Evolutionary conservation across 1,140 invertebrate species (phyloP), one percentile per base, ranked within the genome.

Genomic region (Lordiphosa stackelbergi): DNA sequence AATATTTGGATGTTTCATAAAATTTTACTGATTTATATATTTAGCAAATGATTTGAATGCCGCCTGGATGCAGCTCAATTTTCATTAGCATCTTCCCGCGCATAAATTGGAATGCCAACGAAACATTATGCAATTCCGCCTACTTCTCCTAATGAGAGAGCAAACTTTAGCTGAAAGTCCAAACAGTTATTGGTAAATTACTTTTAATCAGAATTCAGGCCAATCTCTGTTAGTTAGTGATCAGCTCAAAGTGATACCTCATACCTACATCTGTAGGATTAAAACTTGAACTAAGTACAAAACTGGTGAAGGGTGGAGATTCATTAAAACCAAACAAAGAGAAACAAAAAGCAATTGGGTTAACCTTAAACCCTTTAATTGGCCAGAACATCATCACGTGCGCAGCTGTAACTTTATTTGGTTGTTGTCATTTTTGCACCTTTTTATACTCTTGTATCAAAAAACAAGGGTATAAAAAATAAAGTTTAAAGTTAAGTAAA

Each of bases 361-460:
- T 28, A 43, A 24, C 12, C 24, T 34, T 11, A 12, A 19, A 13
- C 49, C 41, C 45, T 40, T 71, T 53, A 46, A 55, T 42, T 54
- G 46, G 51, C 64, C 54, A 52, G 43, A 38, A 46, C 31, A 46
- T 11, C 24, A 55, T 61, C 53, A 73, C 59, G 68, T 77, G 63
- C 58, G 16, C 48, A 69, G 64, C 69, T 69, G 55, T 61, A 65
- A 58, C 64, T 72, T 65, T 48, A 78, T 69, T 68, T 64, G 22
- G 7, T 10, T 38, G 31, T 57, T 64, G 37, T 40, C 41, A 8
- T 10, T 19, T 38, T 12, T 34, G 19, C 11, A 19, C 12, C 24
- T 31, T 13, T 13, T 0, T 9, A 65, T 66, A 57, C 63, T 35
- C 51, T 65, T 13, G 24, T 28, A 0, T 7, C 11, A 10, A 0